Conservation (phyloP, 2,797 vertebrate genomes). For the Crenuchus spilurus region DNA sequence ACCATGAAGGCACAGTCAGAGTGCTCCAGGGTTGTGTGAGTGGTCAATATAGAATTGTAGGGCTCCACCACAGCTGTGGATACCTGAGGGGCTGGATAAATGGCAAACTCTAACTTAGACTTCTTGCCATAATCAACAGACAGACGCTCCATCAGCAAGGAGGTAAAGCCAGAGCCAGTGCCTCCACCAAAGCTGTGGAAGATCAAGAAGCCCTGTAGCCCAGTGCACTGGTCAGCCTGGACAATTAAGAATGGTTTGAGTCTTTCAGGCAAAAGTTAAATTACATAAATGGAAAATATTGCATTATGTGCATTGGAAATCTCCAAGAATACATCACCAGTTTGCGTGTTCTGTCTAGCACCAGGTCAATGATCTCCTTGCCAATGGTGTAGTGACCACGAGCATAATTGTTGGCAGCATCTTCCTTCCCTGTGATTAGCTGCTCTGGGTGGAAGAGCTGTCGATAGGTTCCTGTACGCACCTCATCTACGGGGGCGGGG, state of each 20-base stretch:
- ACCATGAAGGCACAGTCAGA: conserved; percentile 53
- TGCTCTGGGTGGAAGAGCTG: conserved; percentile 37
- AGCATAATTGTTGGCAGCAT: conserved; percentile 42
- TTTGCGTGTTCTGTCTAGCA: conserved; percentile 18
- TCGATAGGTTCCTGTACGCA: conserved; percentile 20
- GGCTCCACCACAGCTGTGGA: conserved; percentile 80
- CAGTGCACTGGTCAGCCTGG: conserved; percentile 83
- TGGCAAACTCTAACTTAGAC: conserved; percentile 80
- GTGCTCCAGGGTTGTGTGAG: conserved; percentile 82
- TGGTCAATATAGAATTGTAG: conserved; percentile 85
- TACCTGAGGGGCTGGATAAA: conserved; percentile 67
- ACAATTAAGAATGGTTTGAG: not conserved
- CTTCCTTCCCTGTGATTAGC: conserved; percentile 39
- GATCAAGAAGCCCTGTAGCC: conserved; percentile 82
- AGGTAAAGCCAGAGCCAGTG: conserved; percentile 85
- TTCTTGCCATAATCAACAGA: conserved; percentile 85
- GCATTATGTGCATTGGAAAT: too few relatives aligned
- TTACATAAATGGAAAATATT: too few relatives aligned
- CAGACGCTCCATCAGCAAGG: conserved; percentile 83
- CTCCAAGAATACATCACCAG: not conserved
- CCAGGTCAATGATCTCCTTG: conserved; percentile 30
- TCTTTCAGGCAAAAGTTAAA: not conserved
- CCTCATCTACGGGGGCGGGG: too few relatives aligned
- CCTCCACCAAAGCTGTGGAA: conserved; percentile 82
- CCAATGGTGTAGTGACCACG: conserved; percentile 36